Evolutionary conservation across 2,113 vertebrate species (phyloP), one percentile per base, ranked within the genome.

Genomic region (Osmerus eperlanus): DNA sequence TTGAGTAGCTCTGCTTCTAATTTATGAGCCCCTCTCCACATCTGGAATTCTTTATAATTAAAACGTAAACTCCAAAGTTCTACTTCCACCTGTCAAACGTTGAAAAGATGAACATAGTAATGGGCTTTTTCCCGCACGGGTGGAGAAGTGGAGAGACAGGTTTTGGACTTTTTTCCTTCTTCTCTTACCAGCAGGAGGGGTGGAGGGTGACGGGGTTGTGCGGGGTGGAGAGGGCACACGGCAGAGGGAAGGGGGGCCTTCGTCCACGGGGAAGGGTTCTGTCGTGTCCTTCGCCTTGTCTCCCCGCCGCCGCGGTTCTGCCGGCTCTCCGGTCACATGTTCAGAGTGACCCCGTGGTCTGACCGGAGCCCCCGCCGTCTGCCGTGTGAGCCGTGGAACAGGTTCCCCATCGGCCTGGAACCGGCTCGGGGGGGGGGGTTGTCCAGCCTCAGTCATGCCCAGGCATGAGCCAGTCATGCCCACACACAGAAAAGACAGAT

Each of bases 31-130:
- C 85, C 92, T 89, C 93, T 95, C 92, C 93, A 95, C 97, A 98
- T 99, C 96, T 99, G 96, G 96, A 96, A 96, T 96, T 94, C 94
- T 93, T 99, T 99, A 98, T 95, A 97, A 99, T 98, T 98, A 97
- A 97, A 97, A 96, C 94, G 83, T 94, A 95, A 97, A 96, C 95
- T 95, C 93, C 92, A 93, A 92, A 93, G 94, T 95, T 95, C 94
- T 95, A 95, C 94, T 98, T 99, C 96, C 96, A 98, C 96, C 97
- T 99, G 96, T 97, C 96, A 97, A 95, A 97, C 89, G 94, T 94
- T 95, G 94, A 96, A 96, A 96, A 96, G 95, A 98, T 94, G 94
- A 95, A 97, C 94, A 94, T 93, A 92, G 94, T 96, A 99, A 98
- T 97, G 95, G 95, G 93, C 94, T 95, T 94, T 47, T 94, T 95